phyloP scores from a whole-genome alignment of 2,888 invertebrate species.

The Yponomeuta plumbellus region DNA sequence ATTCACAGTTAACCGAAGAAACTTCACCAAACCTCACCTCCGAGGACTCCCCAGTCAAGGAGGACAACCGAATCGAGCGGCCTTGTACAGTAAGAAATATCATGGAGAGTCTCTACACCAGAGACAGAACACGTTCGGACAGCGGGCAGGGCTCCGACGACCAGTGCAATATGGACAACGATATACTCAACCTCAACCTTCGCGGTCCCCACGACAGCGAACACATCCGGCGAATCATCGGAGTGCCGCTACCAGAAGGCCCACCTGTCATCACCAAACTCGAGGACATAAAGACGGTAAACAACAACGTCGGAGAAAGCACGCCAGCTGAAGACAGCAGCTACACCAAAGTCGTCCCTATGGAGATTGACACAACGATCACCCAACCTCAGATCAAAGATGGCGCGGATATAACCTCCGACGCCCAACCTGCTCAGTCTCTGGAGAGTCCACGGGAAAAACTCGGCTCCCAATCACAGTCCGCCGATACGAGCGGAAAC shows the following conservation, averaged over 20 bases:
- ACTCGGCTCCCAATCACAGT: slow-evolving; percentile 48
- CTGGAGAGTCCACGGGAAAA: slow-evolving; percentile 57
- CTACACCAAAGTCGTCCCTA: slow-evolving; percentile 61
- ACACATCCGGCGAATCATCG: slow-evolving; percentile 63
- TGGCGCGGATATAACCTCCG: slow-evolving; percentile 26
- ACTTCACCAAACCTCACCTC: slow-evolving; percentile 62
- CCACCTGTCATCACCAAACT: slow-evolving; percentile 50
- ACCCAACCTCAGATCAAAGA: slow-evolving; percentile 54
- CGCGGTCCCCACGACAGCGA: slow-evolving; percentile 56
- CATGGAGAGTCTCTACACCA: slow-evolving; percentile 60
- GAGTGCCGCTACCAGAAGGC: slow-evolving; percentile 61
- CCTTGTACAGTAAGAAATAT: slow-evolving; percentile 60
- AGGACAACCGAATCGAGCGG: slow-evolving; percentile 41
- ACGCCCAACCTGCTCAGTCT: slow-evolving; percentile 38
- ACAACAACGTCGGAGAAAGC: slow-evolving; percentile 48
- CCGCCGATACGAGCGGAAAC: slow-evolving; percentile 66
- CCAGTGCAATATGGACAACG: slow-evolving; percentile 59
- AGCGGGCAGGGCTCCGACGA: slow-evolving; percentile 67
- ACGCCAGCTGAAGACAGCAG: slow-evolving; percentile 43
- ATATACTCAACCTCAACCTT: slow-evolving; percentile 57
- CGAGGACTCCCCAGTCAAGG: slow-evolving; percentile 67
- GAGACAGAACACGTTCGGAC: slow-evolving; percentile 64
- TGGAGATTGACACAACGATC: slow-evolving; percentile 66
- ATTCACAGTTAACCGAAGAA: slow-evolving; percentile 58
- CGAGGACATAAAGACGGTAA: slow-evolving; percentile 49